These are phyloP conservation scores for Maniola jurtina DNA, from an alignment of 1,140 invertebrate species.

Conservation along the genomic window DNA sequence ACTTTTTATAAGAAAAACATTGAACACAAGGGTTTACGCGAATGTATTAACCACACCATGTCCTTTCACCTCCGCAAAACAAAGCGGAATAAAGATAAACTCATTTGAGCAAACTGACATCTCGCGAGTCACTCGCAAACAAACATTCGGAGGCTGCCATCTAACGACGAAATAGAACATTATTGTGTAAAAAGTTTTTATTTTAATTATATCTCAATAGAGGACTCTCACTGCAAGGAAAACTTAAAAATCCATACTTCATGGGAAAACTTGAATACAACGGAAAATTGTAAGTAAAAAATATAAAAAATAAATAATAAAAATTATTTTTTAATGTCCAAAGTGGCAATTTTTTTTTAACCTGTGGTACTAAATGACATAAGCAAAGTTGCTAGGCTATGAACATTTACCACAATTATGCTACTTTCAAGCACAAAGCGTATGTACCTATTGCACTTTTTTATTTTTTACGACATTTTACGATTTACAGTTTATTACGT, in stretches of 20 bases:
- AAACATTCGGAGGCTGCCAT: conserved; percentile 34
- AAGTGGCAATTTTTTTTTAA: no score
- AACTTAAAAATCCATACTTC: neutral
- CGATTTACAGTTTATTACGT: no score
- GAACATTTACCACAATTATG: no score
- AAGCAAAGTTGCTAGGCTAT: no score
- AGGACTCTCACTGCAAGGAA: neutral
- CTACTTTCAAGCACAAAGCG: no score
- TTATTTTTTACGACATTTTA: no score
- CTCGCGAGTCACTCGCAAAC: conserved; percentile 41
- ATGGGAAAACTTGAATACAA: no score
- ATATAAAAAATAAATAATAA: no score
- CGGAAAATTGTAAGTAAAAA: no score
- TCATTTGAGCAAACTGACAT: conserved; percentile 53
- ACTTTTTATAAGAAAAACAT: conserved; percentile 63
- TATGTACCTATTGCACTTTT: no score
- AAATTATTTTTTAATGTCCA: no score
- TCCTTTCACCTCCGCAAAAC: conserved; percentile 76
- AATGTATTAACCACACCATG: conserved; percentile 41
- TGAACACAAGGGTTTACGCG: conserved; percentile 58
- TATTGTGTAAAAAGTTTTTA: neutral
- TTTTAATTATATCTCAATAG: neutral
- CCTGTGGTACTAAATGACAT: no score
- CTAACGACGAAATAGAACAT: conserved; percentile 22
- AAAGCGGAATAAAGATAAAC: conserved; percentile 69